These are phyloP conservation scores for Scaptomyza tumidula DNA, from an alignment of 2,888 invertebrate genomes.

Conservation along the genomic window DNA sequence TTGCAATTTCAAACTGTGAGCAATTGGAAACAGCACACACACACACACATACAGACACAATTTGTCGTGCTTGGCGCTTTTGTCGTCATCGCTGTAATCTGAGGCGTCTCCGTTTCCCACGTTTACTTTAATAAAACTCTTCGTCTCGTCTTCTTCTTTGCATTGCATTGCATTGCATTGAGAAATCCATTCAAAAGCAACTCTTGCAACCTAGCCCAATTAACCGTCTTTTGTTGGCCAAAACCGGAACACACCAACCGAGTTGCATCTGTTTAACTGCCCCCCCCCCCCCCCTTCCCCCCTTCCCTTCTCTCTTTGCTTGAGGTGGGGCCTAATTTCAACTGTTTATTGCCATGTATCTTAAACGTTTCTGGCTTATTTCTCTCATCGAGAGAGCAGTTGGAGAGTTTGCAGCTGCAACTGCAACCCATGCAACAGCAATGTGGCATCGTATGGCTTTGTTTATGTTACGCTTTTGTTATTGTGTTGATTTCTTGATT, in stretches of 20 bases:
- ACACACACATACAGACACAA: conserved; percentile 49
- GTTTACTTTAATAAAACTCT: conserved; percentile 22
- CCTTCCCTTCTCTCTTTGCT: no score
- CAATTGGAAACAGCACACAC: conserved; percentile 11
- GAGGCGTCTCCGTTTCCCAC: conserved; percentile 79
- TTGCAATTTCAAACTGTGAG: conserved; percentile 64
- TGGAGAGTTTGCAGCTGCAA: conserved; percentile 18
- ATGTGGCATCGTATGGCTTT: conserved; percentile 36
- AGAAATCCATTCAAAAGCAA: conserved; percentile 51
- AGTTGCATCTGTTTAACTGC: conserved; percentile 40
- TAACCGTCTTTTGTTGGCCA: conserved; percentile 43
- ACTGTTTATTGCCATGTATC: conserved; percentile 52
- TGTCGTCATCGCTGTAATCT: conserved; percentile 57
- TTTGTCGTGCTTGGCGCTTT: conserved; percentile 54
- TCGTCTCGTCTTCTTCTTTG: conserved; percentile 16
- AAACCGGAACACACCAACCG: conserved; percentile 10
- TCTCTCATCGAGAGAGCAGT: conserved; percentile 31
- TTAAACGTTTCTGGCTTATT: conserved; percentile 36
- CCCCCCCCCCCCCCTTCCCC: no score
- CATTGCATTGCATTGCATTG: conserved; percentile 33
- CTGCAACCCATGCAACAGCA: conserved; percentile 13
- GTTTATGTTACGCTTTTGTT: conserved; percentile 55
- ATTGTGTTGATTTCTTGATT: conserved; percentile 55
- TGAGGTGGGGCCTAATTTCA: conserved; percentile 42
- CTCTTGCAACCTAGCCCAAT: conserved; percentile 36